Conservation (phyloP, 1,140 invertebrate genomes). For the Linepithema humile region DNA sequence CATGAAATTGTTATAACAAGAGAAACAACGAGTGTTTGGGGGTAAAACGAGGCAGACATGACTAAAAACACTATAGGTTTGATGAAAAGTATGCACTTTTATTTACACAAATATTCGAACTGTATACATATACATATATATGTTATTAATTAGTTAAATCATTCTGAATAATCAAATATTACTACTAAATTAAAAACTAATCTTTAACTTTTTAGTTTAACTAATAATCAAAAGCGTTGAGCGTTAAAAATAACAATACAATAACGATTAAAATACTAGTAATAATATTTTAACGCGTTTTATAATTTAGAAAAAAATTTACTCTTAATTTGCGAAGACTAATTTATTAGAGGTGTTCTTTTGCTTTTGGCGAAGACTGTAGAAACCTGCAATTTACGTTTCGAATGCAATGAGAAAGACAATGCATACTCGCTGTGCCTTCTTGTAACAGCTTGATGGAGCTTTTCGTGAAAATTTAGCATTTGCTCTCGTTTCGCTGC, state of each 20-base stretch:
- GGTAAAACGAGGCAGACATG: conserved; percentile 5
- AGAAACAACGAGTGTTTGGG: conserved; percentile 12
- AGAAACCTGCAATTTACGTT: conserved; percentile 25
- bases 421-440: conserved; percentile 5
- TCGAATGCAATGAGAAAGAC: background rate
- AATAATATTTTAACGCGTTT: background rate
- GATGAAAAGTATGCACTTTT: background rate
- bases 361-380: background rate
- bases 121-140: too few species aligned
- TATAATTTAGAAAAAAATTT: too few species aligned
- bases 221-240: background rate
- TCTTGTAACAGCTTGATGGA: conserved; percentile 29
- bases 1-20: conserved; percentile 11
- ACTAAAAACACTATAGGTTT: background rate
- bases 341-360: conserved; percentile 9
- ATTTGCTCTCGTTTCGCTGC: conserved; percentile 40
- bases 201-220: background rate
- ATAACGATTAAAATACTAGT: background rate
- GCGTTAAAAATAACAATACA: background rate
- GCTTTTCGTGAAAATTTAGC: conserved; percentile 47
- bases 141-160: too few species aligned
- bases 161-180: background rate
- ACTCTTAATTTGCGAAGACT: conserved; percentile 10
- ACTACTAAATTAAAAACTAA: background rate
- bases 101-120: too few species aligned